Percentiles rank a stretch among this genome's conserved stretches.
These are phyloP conservation scores for Andinoacara biseriatus DNA, from an alignment of 2,113 vertebrate species.

Conservation along the genomic window DNA sequence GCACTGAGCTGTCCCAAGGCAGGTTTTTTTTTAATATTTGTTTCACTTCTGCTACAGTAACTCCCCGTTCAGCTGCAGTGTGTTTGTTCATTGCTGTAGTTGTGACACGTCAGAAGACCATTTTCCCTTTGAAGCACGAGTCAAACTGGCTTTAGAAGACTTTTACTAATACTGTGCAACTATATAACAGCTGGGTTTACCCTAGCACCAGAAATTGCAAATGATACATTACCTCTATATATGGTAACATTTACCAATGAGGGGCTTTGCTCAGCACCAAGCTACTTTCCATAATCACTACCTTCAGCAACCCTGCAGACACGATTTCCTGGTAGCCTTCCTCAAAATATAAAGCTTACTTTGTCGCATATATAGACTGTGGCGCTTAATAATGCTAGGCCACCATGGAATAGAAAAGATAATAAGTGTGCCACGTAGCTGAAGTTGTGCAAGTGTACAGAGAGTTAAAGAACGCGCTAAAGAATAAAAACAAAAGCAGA, in stretches of 20 bases:
- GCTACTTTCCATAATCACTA: conserved; percentile 47
- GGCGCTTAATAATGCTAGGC: conserved; percentile 24
- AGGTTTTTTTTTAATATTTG: conserved; percentile 8
- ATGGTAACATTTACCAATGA: conserved; percentile 32
- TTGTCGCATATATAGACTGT: background rate
- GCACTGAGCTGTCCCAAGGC: conserved; percentile 7
- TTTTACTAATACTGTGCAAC: background rate
- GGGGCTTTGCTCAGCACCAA: conserved; percentile 12
- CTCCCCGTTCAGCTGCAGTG: background rate
- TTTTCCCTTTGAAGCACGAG: conserved; percentile 18
- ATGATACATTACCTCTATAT: conserved; percentile 25
- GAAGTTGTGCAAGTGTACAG: conserved; percentile 2
- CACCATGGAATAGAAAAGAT: conserved; percentile 30
- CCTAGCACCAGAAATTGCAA: conserved; percentile 26
- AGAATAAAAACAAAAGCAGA: background rate
- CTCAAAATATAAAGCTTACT: conserved; percentile 42
- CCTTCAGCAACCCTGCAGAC: conserved; percentile 29
- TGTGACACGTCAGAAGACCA: background rate
- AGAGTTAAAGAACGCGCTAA: background rate
- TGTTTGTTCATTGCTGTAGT: conserved; percentile 11
- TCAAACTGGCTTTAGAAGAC: conserved; percentile 14
- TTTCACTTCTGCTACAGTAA: conserved; percentile 39
- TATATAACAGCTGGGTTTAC: background rate
- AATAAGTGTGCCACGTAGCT: conserved; percentile 13
- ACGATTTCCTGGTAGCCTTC: conserved; percentile 33